Percentiles rank a stretch among this genome's conserved stretches.
Conservation (phyloP, 1,140 invertebrate genomes). For the Solenopsis fugax region DNA sequence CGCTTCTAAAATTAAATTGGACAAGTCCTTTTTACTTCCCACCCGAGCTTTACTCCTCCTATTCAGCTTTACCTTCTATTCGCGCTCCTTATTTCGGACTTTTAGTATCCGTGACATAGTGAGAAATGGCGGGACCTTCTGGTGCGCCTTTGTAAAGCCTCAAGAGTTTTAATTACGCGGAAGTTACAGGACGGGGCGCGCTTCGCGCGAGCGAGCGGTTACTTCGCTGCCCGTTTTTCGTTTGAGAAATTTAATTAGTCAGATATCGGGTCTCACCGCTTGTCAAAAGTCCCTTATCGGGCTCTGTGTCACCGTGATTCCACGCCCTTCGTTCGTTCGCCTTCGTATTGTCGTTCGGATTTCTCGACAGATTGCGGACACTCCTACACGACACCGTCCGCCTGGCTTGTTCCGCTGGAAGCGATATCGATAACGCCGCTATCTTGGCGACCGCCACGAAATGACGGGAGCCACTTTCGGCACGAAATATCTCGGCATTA, state of each 20-base stretch:
- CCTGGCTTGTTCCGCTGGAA: constrained; percentile 26
- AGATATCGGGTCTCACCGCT: constrained; percentile 26
- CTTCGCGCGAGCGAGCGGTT: not conserved
- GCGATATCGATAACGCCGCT: constrained; percentile 28
- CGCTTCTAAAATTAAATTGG: constrained; percentile 44
- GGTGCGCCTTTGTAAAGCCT: not conserved
- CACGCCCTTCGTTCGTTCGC: constrained; percentile 11
- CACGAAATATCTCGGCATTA: constrained; percentile 21
- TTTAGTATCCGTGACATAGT: not conserved
- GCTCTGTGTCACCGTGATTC: constrained; percentile 24
- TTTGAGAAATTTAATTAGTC: constrained; percentile 57
- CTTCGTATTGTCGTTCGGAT: constrained; percentile 33
- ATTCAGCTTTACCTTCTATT: not conserved
- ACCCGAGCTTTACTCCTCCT: not conserved
- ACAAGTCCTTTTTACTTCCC: constrained; percentile 31
- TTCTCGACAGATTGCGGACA: constrained; percentile 65
- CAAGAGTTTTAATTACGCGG: constrained; percentile 43
- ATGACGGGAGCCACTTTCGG: constrained; percentile 3
- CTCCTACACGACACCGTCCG: not conserved
- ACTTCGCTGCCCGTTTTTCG: not conserved
- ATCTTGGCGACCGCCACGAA: not conserved
- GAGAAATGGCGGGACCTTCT: not conserved
- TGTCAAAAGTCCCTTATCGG: constrained; percentile 56
- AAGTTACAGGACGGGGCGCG: constrained; percentile 17
- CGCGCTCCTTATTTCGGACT: constrained; percentile 25